Evolutionary conservation across 2,888 invertebrate genomes (phyloP), one percentile per base, ranked within the genome.

Genomic region (Atethmia centrago): DNA sequence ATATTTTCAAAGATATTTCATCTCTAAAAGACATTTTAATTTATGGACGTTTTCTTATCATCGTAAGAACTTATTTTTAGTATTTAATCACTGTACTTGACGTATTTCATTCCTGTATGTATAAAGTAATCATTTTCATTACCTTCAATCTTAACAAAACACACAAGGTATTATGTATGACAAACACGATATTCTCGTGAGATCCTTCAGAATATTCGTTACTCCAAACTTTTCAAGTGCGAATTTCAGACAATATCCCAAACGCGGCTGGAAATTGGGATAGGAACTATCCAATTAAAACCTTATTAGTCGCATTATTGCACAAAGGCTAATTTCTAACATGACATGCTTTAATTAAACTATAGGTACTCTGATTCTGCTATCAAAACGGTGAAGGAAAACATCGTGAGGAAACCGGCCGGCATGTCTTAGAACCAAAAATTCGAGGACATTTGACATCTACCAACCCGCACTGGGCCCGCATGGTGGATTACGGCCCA

Each of bases 281-380:
- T 28, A 36, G 31, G 21, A 21, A 64, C 28, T n/a, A 12, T 49
- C 42, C 19, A 76, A 71, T 59, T 68, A 68, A 53, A 77, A 36
- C 12, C 31, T 42, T 25, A 49, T 63, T 61, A 53, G 12, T 49
- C 55, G 21, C 61, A 36, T 49, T 25, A 14, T 53, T 62, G 36
- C 64, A 45, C 58, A 79, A 61, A 68, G 47, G 45, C 25, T 45
- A 47, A 61, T 56, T 55, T 45, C 25, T 31, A 9, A 25, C 28
- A 25, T 42, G 47, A 47, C 28, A 40, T 58, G 25, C 10, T 56
- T 58, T 64, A 62, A 81, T 65, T 62, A 45, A 55, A 66, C 21
- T 69, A 10, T 21, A 45, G 19, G 12, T 36, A 36, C 47, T 28
- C 28, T 49, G 45, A 45, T 45, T 45, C 14, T 51, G 9, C 9